These are phyloP conservation scores for Eulimnadia texana DNA, from an alignment of 1,140 invertebrate genomes.

Conservation along the genomic window DNA sequence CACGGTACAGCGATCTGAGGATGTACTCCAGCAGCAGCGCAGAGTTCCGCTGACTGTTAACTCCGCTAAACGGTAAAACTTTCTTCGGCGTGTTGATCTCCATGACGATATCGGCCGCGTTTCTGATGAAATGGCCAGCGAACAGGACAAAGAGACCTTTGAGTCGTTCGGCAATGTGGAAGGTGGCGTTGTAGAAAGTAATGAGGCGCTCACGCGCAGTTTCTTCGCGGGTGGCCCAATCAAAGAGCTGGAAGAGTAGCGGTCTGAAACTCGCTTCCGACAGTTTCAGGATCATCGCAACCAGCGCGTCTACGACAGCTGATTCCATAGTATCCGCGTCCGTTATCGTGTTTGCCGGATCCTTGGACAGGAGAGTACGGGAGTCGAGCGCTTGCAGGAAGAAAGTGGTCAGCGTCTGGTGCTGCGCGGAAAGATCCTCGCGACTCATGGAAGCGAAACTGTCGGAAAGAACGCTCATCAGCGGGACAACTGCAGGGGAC, in stretches of 20 bases:
- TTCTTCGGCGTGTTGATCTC: background rate
- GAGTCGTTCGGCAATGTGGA: slow-evolving; percentile 58
- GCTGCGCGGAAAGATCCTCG: slow-evolving; percentile 43
- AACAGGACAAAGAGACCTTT: slow-evolving; percentile 80
- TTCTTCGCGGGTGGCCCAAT: slow-evolving; percentile 44
- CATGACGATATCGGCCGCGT: slow-evolving; percentile 50
- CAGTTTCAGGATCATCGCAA: slow-evolving; percentile 64
- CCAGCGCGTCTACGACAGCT: slow-evolving; percentile 53
- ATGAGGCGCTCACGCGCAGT: slow-evolving; percentile 42
- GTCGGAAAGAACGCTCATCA: slow-evolving; percentile 58
- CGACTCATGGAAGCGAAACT: slow-evolving; percentile 42
- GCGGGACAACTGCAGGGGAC: slow-evolving; percentile 39
- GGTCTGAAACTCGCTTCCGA: slow-evolving; percentile 76
- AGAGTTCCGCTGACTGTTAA: background rate
- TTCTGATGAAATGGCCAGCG: slow-evolving; percentile 66
- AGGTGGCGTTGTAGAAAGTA: slow-evolving; percentile 62
- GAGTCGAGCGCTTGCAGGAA: slow-evolving; percentile 62
- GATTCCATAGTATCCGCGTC: slow-evolving; percentile 44
- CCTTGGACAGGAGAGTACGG: slow-evolving; percentile 29
- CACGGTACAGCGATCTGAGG: slow-evolving; percentile 52
- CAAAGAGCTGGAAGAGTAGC: slow-evolving; percentile 68
- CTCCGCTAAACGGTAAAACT: background rate
- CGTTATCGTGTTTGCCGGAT: slow-evolving; percentile 17
- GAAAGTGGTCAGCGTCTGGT: slow-evolving; percentile 50
- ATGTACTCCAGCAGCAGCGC: slow-evolving; percentile 35